A percentile compares a stretch with the other conserved stretches of the same genome.
Evolutionary conservation across 2,113 vertebrate genomes (phyloP).

Genomic region (Candoia aspera): DNA sequence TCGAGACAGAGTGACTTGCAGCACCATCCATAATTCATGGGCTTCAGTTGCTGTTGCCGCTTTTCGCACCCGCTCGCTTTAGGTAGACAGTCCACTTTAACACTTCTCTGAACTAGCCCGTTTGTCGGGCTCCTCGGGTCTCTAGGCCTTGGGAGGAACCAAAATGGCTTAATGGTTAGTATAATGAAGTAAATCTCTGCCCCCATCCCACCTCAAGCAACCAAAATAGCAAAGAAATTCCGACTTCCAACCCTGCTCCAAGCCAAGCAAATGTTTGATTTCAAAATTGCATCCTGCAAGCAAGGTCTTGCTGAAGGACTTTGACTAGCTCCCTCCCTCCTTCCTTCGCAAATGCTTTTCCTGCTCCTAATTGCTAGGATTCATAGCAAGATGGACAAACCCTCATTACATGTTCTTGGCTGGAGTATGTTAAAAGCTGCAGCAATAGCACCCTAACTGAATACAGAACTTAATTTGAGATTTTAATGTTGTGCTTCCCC

Average conservation of each 20-base stretch:
- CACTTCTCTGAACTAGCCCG: background rate
- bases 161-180: background rate
- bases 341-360: background rate
- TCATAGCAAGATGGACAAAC: background rate
- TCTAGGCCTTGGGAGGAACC: background rate
- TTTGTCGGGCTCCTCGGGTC: background rate
- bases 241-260: background rate
- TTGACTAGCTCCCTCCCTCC: too few species aligned
- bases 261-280: background rate
- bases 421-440: background rate
- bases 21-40: conserved; percentile 59
- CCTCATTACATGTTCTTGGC: background rate
- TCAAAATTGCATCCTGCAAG: background rate
- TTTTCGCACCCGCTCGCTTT: background rate
- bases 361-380: background rate
- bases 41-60: background rate
- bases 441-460: background rate
- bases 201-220: background rate
- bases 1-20: conserved; percentile 45
- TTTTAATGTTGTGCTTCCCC: too few species aligned
- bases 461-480: background rate
- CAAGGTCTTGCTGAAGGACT: background rate
- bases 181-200: background rate
- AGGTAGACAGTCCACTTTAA: background rate
- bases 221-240: too few species aligned